Evolutionary conservation across 2,888 invertebrate genomes (phyloP).

Genomic region (Galerucella calmariensis): DNA sequence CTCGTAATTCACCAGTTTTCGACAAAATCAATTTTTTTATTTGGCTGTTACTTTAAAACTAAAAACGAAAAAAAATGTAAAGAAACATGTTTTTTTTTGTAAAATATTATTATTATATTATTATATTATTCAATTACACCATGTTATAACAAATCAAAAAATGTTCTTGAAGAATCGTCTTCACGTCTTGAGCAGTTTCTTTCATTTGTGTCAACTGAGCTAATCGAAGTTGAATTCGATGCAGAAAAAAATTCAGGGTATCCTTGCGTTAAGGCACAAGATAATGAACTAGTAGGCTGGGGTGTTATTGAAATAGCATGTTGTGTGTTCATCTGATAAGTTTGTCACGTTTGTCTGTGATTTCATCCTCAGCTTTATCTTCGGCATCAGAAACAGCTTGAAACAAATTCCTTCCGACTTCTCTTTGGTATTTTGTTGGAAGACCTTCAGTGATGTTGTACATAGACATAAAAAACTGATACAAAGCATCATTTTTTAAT

Average conservation of each 20-base stretch:
- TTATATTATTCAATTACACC: too few relatives aligned
- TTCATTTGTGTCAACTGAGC: slow-evolving; percentile 16
- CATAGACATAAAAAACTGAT: slow-evolving; percentile 17
- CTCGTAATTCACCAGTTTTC: too few relatives aligned
- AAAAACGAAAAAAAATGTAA: too few relatives aligned
- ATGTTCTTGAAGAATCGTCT: slow-evolving; percentile 19
- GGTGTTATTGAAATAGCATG: slow-evolving; percentile 9
- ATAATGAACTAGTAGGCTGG: slow-evolving; percentile 12
- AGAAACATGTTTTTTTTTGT: too few relatives aligned
- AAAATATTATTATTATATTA: too few relatives aligned
- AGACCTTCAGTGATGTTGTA: slow-evolving; percentile 21
- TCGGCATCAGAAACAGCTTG: slow-evolving; percentile 23
- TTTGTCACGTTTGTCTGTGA: slow-evolving; percentile 7
- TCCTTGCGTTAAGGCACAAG: slow-evolving; percentile 15
- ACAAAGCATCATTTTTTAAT: slow-evolving; percentile 17
- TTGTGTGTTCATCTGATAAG: slow-evolving; percentile 9
- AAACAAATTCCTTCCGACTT: slow-evolving; percentile 25
- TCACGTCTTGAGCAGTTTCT: slow-evolving; percentile 7
- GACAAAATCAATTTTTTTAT: too few relatives aligned
- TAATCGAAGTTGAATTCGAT: slow-evolving; percentile 22
- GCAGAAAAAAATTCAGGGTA: slow-evolving; percentile 25
- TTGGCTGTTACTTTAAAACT: too few relatives aligned
- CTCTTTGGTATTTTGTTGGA: slow-evolving; percentile 5
- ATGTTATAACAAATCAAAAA: slow-evolving; percentile 15
- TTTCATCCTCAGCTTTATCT: slow-evolving; percentile 29